A percentile compares a stretch with the other conserved stretches of the same genome.
These are phyloP conservation scores for Boloria selene DNA, from an alignment of 2,888 invertebrate genomes.

Conservation along the genomic window DNA sequence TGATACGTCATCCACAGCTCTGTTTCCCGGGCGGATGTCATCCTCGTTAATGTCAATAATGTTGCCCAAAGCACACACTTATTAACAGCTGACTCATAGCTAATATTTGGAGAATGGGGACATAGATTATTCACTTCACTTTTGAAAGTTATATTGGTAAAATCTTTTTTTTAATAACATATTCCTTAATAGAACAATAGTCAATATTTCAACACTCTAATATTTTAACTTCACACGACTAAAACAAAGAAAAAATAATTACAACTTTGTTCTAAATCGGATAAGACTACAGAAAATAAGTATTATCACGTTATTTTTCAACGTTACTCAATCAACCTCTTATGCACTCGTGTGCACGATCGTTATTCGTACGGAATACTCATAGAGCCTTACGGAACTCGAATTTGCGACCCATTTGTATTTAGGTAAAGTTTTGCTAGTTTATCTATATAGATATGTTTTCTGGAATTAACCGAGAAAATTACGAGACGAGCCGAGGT, in stretches of 20 bases:
- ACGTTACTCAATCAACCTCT: neutral
- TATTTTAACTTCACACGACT: constrained; percentile 11
- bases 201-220: neutral
- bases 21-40: constrained; percentile 66
- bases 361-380: no score
- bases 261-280: constrained; percentile 11
- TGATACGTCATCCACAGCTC: constrained; percentile 68
- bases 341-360: no score
- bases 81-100: constrained; percentile 69
- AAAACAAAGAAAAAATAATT: constrained; percentile 12
- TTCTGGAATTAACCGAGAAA: no score
- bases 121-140: constrained; percentile 23
- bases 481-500: no score
- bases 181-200: constrained; percentile 5
- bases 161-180: neutral
- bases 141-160: constrained; percentile 24
- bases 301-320: neutral
- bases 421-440: no score
- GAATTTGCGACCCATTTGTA: no score
- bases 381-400: no score
- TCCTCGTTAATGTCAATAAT: constrained; percentile 77
- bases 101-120: constrained; percentile 29
- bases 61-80: constrained; percentile 67
- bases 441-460: no score
- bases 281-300: neutral